Percentiles rank a stretch among this genome's conserved stretches.
These are phyloP conservation scores for Harpalus rubripes DNA, from an alignment of 2,888 invertebrate species.

Conservation along the genomic window DNA sequence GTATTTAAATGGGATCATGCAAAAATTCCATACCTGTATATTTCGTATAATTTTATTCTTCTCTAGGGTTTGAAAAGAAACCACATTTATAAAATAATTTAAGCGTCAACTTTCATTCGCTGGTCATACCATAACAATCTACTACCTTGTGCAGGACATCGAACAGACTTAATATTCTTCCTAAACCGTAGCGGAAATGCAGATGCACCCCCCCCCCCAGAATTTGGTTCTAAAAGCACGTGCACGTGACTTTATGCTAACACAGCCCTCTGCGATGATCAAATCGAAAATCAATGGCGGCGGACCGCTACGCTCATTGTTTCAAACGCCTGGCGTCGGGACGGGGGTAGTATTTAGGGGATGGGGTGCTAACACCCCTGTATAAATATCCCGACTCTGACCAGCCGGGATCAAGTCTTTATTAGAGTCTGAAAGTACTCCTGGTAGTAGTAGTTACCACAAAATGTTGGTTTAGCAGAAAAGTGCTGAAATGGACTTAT, in stretches of 20 bases:
- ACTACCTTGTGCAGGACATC: no score
- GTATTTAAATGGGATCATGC: no score
- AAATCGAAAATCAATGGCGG: conserved; percentile 57
- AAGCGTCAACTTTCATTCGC: no score
- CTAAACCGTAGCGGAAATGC: not conserved
- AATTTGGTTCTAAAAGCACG: not conserved
- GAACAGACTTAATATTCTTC: no score
- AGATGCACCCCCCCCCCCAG: not conserved
- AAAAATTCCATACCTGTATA: no score
- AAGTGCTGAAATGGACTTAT: not conserved
- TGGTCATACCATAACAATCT: no score
- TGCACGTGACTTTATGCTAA: conserved; percentile 60
- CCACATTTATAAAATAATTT: no score
- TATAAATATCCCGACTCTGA: conserved; percentile 8
- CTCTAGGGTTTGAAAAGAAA: no score
- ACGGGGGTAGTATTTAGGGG: not conserved
- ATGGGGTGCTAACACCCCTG: not conserved
- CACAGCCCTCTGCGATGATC: conserved; percentile 39
- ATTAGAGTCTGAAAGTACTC: not conserved
- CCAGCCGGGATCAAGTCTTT: conserved; percentile 18
- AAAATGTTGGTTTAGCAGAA: conserved; percentile 1
- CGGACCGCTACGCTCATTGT: conserved; percentile 31
- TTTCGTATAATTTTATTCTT: no score
- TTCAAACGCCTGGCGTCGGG: conserved; percentile 40
- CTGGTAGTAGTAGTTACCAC: no score